Base-by-base conservation (phyloP, 2,113 vertebrate genomes). In the Rafetus swinhoei region DNA sequence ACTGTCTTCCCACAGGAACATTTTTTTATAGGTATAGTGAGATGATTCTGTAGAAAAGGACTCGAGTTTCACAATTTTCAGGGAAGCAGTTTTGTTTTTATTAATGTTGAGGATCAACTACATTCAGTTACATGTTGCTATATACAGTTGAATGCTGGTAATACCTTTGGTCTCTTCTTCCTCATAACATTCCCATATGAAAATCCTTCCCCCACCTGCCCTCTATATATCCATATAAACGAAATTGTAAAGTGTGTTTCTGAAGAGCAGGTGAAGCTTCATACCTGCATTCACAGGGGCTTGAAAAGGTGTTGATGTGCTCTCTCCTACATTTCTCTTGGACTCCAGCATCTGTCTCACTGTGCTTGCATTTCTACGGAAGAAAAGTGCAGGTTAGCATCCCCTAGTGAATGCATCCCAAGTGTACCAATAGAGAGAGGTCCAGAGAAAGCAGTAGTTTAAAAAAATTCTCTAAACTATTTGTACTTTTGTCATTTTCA, bases 321-420 rank as follows among this genome's bases (percentile, higher is more conserved):
- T 97, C 82, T 98, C 98, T 54, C 93, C 97, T 88, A 95, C 81
- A 92, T 94, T 98, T 93, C 98, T 98, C 90, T 98, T 98, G 84
- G 98, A 98, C 79, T 98, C 98, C 89, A 98, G 92, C 97, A 98
- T 97, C 85, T 98, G 98, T 62, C 98, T 98, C 90, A 98, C 98
- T 56, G 98, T 98, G 82, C 96, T 82, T 92, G 97, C 50, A 97
- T 96, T 98, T 97, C 98, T 98, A 89, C 2, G 81, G 87, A 97
- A 97, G 1, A 52, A 88, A 97, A 6, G 88, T 24, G 85, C 35
- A 82, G 45, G 85, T 82, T 81, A 90, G 76, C 7, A 83, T 76
- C 97, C 92, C 92, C 85, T 29, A 81, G 24, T 56, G 56, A 79
- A 39, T 3, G 53, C 90, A 14, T 60, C 6, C 54, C 45, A 77